phyloP scores from a whole-genome alignment of 2,888 invertebrate genomes.

The Cantharis nigra region DNA sequence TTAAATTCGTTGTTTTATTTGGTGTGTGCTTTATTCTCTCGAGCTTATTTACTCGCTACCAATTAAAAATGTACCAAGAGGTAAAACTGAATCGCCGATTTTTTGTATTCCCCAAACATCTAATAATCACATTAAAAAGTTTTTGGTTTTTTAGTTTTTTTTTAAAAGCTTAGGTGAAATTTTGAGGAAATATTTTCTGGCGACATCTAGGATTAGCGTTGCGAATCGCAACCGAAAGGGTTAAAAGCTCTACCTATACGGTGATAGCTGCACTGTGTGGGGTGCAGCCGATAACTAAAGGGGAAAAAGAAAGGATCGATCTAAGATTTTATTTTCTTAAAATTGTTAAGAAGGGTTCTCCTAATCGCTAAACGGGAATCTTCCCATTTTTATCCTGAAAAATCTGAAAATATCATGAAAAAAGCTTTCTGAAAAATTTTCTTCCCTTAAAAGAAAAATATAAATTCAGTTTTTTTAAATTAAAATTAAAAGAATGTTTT shows the following conservation, averaged over 20 bases:
- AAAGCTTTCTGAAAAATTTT: neutral
- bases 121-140: neutral
- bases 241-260: neutral
- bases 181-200: neutral
- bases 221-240: neutral
- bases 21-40: neutral
- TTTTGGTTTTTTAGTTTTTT: neutral
- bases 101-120: neutral
- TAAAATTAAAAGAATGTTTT: too few relatives aligned
- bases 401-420: neutral
- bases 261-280: neutral
- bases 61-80: neutral
- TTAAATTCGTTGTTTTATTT: slow-evolving; percentile 16
- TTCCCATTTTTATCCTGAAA: neutral
- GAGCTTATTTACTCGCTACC: neutral
- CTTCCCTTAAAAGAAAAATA: too few relatives aligned
- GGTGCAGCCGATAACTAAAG: neutral
- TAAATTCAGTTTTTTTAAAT: too few relatives aligned
- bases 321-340: neutral
- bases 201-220: neutral
- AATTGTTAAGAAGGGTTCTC: neutral
- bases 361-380: neutral
- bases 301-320: neutral
- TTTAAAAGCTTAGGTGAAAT: neutral
- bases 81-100: neutral